Percentiles rank a stretch among this genome's conserved stretches.
phyloP scores from a whole-genome alignment of 1,140 invertebrate genomes.

The Musca vetustissima region DNA sequence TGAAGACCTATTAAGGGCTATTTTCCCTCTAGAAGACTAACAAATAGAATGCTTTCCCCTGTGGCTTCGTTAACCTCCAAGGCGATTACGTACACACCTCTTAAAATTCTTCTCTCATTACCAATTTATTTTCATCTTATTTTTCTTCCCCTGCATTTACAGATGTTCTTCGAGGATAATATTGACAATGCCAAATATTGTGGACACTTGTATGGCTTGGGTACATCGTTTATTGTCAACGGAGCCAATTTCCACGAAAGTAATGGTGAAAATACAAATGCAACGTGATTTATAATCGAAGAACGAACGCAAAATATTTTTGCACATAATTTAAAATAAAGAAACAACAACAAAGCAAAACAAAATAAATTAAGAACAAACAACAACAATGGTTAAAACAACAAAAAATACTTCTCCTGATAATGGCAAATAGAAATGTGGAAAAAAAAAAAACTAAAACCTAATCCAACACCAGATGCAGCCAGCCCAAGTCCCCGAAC shows the following conservation, averaged over 20 bases:
- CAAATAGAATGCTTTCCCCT: no score
- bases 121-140: not conserved
- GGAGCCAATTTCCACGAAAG: slow-evolving; percentile 71
- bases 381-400: not conserved
- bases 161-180: slow-evolving; percentile 98
- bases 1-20: no score
- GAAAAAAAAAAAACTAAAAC: slow-evolving; percentile 13
- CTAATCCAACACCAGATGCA: not conserved
- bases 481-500: not conserved
- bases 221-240: slow-evolving; percentile 85
- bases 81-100: no score
- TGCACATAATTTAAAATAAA: slow-evolving; percentile 1
- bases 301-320: slow-evolving; percentile 24
- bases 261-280: slow-evolving; percentile 50
- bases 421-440: not conserved
- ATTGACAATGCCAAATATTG: slow-evolving; percentile 96
- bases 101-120: not conserved
- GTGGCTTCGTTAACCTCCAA: no score
- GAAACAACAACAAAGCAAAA: slow-evolving; percentile 2
- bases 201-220: slow-evolving; percentile 92
- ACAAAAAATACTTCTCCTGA: not conserved
- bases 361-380: not conserved
- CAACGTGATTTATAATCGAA: slow-evolving; percentile 49
- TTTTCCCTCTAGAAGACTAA: no score
- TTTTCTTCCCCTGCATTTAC: slow-evolving; percentile 54